phyloP scores from a whole-genome alignment of 2,888 invertebrate species.

The Lasius fuliginosus region DNA sequence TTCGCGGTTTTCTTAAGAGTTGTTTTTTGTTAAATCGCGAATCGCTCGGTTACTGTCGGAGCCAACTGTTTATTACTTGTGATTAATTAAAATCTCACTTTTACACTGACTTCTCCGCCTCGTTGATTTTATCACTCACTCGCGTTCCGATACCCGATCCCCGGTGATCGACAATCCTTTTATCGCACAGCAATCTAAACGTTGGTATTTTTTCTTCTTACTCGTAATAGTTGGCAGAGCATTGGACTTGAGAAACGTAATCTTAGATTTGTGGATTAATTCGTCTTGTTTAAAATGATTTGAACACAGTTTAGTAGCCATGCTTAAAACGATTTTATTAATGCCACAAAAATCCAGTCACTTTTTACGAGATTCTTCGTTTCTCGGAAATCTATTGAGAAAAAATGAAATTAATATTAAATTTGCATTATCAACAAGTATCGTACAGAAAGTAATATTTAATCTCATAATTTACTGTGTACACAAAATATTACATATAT shows the following conservation, averaged over 20 bases:
- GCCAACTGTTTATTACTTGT: too few species aligned
- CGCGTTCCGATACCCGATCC: too few species aligned
- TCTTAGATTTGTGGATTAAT: slow-evolving; percentile 14
- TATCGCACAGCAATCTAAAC: neutral
- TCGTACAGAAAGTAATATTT: neutral
- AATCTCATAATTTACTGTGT: neutral
- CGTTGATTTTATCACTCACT: too few species aligned
- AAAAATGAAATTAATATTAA: neutral
- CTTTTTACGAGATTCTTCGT: slow-evolving; percentile 3
- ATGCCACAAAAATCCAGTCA: slow-evolving; percentile 25
- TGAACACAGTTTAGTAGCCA: slow-evolving; percentile 7
- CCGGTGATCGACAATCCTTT: too few species aligned
- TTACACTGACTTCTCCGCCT: too few species aligned
- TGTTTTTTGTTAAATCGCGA: too few species aligned
- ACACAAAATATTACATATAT: neutral
- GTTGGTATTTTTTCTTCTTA: neutral
- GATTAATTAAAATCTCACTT: too few species aligned
- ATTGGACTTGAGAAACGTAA: slow-evolving; percentile 6
- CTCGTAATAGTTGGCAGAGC: slow-evolving; percentile 12
- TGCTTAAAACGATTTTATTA: slow-evolving; percentile 5
- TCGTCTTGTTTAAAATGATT: slow-evolving; percentile 8
- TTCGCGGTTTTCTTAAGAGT: too few species aligned
- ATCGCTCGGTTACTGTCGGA: too few species aligned
- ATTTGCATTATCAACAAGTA: neutral
- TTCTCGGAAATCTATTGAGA: slow-evolving; percentile 15